Percentiles rank a stretch among this genome's conserved stretches.
These are phyloP conservation scores for Chionis minor DNA, from an alignment of 2,113 vertebrate species.

Conservation along the genomic window DNA sequence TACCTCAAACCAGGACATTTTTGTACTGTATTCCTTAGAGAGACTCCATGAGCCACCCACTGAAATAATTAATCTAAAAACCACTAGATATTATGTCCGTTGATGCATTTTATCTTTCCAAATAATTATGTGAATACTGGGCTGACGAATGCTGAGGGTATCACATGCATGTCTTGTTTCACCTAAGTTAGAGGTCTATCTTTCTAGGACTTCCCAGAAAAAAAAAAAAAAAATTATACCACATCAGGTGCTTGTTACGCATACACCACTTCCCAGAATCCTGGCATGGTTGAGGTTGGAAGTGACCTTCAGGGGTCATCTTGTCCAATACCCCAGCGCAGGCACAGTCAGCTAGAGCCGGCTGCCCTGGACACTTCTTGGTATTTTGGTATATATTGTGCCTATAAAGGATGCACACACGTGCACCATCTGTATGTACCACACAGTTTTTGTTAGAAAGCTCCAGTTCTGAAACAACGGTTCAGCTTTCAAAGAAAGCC, in stretches of 20 bases:
- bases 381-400: rapidly evolving
- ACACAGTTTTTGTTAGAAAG: not conserved
- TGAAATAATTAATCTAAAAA: not conserved
- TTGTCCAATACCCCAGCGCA: not conserved
- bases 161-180: not conserved
- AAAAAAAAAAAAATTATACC: not conserved
- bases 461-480: not conserved
- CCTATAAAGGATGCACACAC: no score
- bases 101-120: not conserved
- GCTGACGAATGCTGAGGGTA: not conserved
- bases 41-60: not conserved
- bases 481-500: not conserved
- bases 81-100: not conserved
- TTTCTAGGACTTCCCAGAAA: not conserved
- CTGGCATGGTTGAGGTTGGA: not conserved
- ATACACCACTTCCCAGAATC: not conserved
- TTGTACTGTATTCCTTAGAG: not conserved
- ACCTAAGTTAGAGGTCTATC: not conserved
- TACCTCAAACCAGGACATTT: no score
- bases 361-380: not conserved
- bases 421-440: rapidly evolving
- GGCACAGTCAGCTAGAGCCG: not conserved
- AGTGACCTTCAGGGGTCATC: not conserved
- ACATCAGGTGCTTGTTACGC: rapidly evolving
- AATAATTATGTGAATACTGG: not conserved